Evolutionary conservation across 2,888 invertebrate genomes (phyloP).

Genomic region (Meliscaeva auricollis): DNA sequence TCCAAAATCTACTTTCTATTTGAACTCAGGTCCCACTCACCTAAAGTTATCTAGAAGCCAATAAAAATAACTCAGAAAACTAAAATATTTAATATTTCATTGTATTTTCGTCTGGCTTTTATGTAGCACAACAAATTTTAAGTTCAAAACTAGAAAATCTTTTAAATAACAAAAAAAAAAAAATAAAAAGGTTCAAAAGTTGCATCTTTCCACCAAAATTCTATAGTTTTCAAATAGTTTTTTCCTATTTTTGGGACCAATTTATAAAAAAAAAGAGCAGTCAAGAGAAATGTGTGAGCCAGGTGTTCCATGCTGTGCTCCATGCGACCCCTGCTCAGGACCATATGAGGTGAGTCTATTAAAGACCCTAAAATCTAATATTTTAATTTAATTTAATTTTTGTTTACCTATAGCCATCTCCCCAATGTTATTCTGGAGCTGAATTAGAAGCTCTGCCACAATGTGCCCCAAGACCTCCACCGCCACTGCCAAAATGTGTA

Average conservation of each 20-base stretch:
- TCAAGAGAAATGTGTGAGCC: conserved; percentile 50
- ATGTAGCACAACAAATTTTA: conserved; percentile 40
- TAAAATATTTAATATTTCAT: conserved; percentile 11
- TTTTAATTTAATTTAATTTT: conserved; percentile 9
- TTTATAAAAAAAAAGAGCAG: neutral
- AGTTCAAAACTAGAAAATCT: conserved; percentile 38
- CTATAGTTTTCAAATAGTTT: neutral
- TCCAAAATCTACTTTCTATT: too few species aligned
- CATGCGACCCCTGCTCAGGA: conserved; percentile 82
- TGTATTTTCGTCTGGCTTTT: conserved; percentile 37
- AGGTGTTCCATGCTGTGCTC: conserved; percentile 76
- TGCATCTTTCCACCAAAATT: neutral
- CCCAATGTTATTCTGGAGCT: conserved; percentile 81
- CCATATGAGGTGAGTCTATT: conserved; percentile 81
- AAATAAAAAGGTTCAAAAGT: neutral
- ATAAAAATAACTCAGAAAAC: neutral
- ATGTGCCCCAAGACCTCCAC: conserved; percentile 81
- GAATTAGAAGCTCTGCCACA: conserved; percentile 82
- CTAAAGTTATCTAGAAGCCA: conserved; percentile 23
- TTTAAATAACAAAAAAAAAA: too few species aligned
- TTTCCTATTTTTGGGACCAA: neutral
- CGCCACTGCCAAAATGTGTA: conserved; percentile 81
- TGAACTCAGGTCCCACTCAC: too few species aligned
- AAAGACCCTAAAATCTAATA: neutral
- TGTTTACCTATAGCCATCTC: conserved; percentile 78